Evolutionary conservation across 2,888 invertebrate genomes (phyloP).

Genomic region (Brachypterus glaber): DNA sequence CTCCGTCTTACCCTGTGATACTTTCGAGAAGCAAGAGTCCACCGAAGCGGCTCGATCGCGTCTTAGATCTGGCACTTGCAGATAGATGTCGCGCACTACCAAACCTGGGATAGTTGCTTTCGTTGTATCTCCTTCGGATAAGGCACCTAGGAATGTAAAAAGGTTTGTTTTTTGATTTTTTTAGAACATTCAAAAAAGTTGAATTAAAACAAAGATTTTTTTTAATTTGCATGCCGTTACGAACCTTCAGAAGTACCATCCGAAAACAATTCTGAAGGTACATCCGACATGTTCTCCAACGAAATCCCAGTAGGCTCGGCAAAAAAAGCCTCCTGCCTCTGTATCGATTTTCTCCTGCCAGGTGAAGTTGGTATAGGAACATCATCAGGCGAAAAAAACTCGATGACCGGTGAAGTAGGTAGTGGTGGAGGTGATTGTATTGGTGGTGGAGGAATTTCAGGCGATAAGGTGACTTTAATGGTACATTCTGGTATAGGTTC

Average conservation of each 20-base stretch:
- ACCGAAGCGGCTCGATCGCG: slow-evolving; percentile 81
- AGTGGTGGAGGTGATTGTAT: slow-evolving; percentile 38
- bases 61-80: slow-evolving; percentile 70
- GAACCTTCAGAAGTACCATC: slow-evolving; percentile 37
- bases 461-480: slow-evolving; percentile 55
- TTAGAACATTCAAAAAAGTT: too few species aligned
- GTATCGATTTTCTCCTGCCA: slow-evolving; percentile 60
- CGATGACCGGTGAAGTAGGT: slow-evolving; percentile 46
- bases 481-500: slow-evolving; percentile 46
- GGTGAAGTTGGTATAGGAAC: slow-evolving; percentile 31
- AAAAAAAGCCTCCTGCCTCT: slow-evolving; percentile 74
- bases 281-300: slow-evolving; percentile 56
- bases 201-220: too few species aligned
- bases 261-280: slow-evolving; percentile 37
- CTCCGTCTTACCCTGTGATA: slow-evolving; percentile 61
- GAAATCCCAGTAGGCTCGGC: slow-evolving; percentile 64
- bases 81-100: slow-evolving; percentile 37
- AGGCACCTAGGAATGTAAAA: too few species aligned
- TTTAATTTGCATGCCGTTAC: too few species aligned
- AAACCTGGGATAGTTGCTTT: slow-evolving; percentile 32
- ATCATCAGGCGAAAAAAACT: slow-evolving; percentile 46
- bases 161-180: too few species aligned
- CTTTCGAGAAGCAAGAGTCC: slow-evolving; percentile 76
- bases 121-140: slow-evolving; percentile 29
- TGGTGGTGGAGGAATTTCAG: slow-evolving; percentile 43